Evolutionary conservation across 2,113 vertebrate genomes (phyloP).

Genomic region (Lycocorax pyrrhopterus): DNA sequence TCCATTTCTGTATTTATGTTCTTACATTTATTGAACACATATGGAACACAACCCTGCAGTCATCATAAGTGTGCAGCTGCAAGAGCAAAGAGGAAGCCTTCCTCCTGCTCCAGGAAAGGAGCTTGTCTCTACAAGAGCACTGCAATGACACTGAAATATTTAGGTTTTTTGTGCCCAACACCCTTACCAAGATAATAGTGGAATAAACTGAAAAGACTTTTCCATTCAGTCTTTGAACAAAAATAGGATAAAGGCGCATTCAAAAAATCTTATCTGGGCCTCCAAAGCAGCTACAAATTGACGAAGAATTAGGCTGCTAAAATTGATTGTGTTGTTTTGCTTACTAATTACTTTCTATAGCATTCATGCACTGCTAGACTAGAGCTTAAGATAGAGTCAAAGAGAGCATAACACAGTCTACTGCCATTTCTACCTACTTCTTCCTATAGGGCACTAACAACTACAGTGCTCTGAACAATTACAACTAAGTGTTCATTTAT

Average conservation of each 20-base stretch:
- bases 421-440: neutral
- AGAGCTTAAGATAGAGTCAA: neutral
- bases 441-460: neutral
- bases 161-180: neutral
- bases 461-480: neutral
- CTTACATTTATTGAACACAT: neutral
- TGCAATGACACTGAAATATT: neutral
- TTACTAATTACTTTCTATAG: neutral
- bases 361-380: neutral
- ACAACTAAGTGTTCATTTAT: neutral
- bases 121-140: neutral
- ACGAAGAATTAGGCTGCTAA: neutral
- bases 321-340: neutral
- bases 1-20: neutral
- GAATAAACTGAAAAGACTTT: neutral
- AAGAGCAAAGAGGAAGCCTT: neutral
- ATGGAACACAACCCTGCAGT: neutral
- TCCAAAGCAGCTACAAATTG: neutral
- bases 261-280: neutral
- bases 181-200: neutral
- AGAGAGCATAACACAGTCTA: neutral
- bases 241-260: neutral
- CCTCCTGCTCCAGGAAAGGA: neutral
- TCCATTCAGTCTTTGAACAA: neutral
- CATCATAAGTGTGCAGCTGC: accelerated